Conservation (phyloP, 2,888 invertebrate genomes). For the Mellilla xanthometata region DNA sequence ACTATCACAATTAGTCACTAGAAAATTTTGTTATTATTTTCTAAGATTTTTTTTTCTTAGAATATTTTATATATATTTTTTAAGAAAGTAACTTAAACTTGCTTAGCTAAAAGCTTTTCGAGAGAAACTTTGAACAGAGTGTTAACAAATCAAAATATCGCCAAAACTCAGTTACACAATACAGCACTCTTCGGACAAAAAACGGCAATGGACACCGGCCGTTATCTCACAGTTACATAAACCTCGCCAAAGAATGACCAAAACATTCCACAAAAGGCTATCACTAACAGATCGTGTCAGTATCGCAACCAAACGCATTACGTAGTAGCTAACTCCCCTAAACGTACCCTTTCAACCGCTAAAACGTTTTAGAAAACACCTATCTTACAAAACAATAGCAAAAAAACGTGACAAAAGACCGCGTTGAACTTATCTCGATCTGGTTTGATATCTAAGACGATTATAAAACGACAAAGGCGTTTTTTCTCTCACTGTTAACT, state of each 20-base stretch:
- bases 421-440: conserved; percentile 56
- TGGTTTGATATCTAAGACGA: conserved; percentile 73
- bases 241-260: conserved; percentile 34
- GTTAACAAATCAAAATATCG: neutral
- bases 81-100: too few species aligned
- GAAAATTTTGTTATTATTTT: too few species aligned
- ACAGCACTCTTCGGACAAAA: conserved; percentile 2
- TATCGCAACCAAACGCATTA: conserved; percentile 54
- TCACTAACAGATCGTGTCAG: conserved; percentile 56
- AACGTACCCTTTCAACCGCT: conserved; percentile 66
- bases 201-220: conserved; percentile 28
- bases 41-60: too few species aligned
- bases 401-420: conserved; percentile 59
- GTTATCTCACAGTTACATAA: conserved; percentile 30
- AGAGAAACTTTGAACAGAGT: too few species aligned
- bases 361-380: conserved; percentile 66
- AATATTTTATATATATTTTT: too few species aligned
- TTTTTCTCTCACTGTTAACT: conserved; percentile 18
- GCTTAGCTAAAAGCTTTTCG: neutral
- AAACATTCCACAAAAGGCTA: conserved; percentile 43
- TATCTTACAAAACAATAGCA: conserved; percentile 51
- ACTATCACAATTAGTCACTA: too few species aligned
- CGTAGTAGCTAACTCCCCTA: conserved; percentile 45
- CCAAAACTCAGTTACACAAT: conserved; percentile 1
- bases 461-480: conserved; percentile 63